phyloP scores from a whole-genome alignment of 2,888 invertebrate species.

The Tetragonula carbonaria region DNA sequence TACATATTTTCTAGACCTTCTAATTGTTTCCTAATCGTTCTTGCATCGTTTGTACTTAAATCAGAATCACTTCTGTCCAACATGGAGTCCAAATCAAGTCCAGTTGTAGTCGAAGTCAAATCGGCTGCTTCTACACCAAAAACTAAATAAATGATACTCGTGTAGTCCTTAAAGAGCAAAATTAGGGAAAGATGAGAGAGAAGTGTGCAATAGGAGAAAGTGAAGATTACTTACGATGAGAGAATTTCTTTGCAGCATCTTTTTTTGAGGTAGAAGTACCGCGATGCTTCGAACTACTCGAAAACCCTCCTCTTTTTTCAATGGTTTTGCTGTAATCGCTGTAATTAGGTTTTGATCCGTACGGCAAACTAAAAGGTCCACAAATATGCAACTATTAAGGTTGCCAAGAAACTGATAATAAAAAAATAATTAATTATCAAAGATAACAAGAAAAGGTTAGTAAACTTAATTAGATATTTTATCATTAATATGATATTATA shows the following conservation, averaged over 20 bases:
- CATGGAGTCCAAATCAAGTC: constrained; percentile 91
- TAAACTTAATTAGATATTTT: not conserved
- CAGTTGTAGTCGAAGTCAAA: constrained; percentile 92
- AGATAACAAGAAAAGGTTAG: not conserved
- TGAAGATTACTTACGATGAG: constrained; percentile 76
- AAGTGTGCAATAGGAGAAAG: not conserved
- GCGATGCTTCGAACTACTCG: constrained; percentile 77
- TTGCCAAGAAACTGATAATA: not conserved
- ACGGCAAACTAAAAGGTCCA: constrained; percentile 86
- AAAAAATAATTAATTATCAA: constrained; percentile 16
- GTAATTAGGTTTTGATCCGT: constrained; percentile 87
- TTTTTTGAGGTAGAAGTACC: constrained; percentile 80
- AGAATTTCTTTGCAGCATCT: constrained; percentile 80
- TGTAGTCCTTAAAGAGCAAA: not conserved
- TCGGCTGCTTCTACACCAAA: constrained; percentile 91
- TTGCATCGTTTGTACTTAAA: constrained; percentile 90
- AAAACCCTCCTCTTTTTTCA: constrained; percentile 80
- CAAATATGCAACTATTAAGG: constrained; percentile 52
- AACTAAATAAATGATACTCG: constrained; percentile 82
- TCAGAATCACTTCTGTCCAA: constrained; percentile 92
- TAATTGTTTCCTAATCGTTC: constrained; percentile 91
- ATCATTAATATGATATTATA: too few relatives aligned
- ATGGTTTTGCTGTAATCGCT: constrained; percentile 84
- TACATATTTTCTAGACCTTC: constrained; percentile 95
- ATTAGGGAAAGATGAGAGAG: not conserved